phyloP scores from a whole-genome alignment of 2,888 invertebrate species.

The Cataglyphis albicans region DNA sequence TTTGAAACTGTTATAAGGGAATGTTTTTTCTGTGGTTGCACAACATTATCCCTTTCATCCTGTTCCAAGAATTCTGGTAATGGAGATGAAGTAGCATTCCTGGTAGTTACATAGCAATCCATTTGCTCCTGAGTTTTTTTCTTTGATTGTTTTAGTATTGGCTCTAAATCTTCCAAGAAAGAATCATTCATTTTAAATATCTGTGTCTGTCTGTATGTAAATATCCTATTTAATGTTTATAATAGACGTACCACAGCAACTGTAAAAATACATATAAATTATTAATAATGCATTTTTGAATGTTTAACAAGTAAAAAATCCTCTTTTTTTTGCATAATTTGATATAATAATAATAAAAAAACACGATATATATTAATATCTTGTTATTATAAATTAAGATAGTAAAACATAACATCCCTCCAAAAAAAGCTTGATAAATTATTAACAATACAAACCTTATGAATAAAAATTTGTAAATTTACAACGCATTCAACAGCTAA shows the following conservation, averaged over 20 bases:
- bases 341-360: not conserved
- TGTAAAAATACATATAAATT: not conserved
- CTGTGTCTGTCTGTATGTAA: not conserved
- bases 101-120: conserved; percentile 79
- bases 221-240: conserved; percentile 9
- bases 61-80: conserved; percentile 31
- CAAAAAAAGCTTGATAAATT: not conserved
- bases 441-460: not conserved
- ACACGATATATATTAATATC: not conserved
- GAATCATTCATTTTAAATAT: conserved; percentile 79
- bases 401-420: not conserved
- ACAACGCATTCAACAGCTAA: not conserved
- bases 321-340: not conserved
- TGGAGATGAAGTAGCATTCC: conserved; percentile 72
- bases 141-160: conserved; percentile 70
- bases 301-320: not conserved
- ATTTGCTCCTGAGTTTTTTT: conserved; percentile 55
- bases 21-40: conserved; percentile 27
- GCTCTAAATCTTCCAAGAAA: conserved; percentile 81
- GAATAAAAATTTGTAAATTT: not conserved
- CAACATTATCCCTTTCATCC: conserved; percentile 39
- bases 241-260: not conserved
- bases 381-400: not conserved
- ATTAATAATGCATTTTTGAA: conserved; percentile 18
- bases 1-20: not conserved